Evolutionary conservation across 2,797 vertebrate genomes (phyloP), one percentile per base, ranked within the genome.

Genomic region (Pseudomugil tenellus): DNA sequence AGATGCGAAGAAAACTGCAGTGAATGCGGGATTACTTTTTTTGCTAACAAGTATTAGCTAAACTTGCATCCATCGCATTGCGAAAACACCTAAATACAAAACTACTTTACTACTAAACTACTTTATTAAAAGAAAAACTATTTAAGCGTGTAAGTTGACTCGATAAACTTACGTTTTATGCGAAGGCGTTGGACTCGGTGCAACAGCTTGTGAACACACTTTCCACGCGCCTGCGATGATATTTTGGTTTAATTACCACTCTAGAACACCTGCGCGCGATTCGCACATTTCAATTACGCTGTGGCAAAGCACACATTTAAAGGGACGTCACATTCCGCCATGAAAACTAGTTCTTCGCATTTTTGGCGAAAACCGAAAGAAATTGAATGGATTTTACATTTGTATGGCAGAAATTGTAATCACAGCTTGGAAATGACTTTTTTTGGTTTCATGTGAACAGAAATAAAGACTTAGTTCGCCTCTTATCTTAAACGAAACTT

Each of bases 401-500:
- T 9, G 17, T 16, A 25, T 26, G 7, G 14, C 3, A 17, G 10
- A 7, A 19, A 39, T 9, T 41, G 19, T 23, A 63, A 32, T 53
- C 35, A 19, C 2, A 39, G 3, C 14, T 25, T 51, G 31, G 12
- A n/a, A 26, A 2, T 12, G 12, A n/a, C 8, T 48, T 31, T 28
- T 10, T 3, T 35, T 19, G 2, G 25, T 51, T 23, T 6, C 37
- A 70, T 23, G 25, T 57, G 68, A 78, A 84, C 72, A 89, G 77
- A 85, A 87, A 88, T 74, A 67, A 89, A 88, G 86, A 91, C 85
- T 74, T 83, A 84, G 70, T 81, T 83, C 84, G 65, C 77, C 85
- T 80, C 79, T 92, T 92, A 91, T 92, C 90, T 92, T 91, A 92
- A 93, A 93, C 89, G 87, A 95, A 95, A 92, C 94, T 95, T 97